phyloP scores from a whole-genome alignment of 2,113 vertebrate species.

The Ovis canadensis region DNA sequence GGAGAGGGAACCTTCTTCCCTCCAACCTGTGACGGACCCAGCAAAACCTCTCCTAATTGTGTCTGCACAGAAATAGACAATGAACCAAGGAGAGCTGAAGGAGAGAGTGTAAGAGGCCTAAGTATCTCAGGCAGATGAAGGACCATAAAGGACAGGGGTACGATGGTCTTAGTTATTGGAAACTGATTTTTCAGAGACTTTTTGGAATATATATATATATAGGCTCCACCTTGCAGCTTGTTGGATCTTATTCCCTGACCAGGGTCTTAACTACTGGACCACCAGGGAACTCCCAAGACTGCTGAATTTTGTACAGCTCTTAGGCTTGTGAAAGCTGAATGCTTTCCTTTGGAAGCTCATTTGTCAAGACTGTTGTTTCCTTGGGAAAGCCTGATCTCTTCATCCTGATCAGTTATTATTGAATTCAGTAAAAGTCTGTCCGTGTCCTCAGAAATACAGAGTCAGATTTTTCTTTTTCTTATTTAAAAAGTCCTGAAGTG shows the following conservation, averaged over 20 bases:
- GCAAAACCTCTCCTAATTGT: not conserved
- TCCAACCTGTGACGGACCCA: not conserved
- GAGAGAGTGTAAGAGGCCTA: not conserved
- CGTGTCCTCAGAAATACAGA: not conserved
- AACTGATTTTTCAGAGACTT: not conserved
- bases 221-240: rapidly evolving
- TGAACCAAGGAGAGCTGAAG: not conserved
- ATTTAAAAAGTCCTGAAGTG: not conserved
- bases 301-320: not conserved
- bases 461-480: not conserved
- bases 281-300: not conserved
- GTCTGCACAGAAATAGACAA: not conserved
- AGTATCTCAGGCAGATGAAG: too few species aligned
- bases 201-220: not conserved
- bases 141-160: not conserved
- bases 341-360: not conserved
- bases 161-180: not conserved
- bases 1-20: not conserved
- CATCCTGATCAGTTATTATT: not conserved
- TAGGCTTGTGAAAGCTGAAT: not conserved
- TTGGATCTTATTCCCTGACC: not conserved
- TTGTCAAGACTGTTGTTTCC: not conserved
- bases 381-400: not conserved
- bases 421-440: not conserved
- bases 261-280: not conserved